These are phyloP conservation scores for Cathartes aura DNA, from an alignment of 2,113 vertebrate genomes.

Conservation along the genomic window DNA sequence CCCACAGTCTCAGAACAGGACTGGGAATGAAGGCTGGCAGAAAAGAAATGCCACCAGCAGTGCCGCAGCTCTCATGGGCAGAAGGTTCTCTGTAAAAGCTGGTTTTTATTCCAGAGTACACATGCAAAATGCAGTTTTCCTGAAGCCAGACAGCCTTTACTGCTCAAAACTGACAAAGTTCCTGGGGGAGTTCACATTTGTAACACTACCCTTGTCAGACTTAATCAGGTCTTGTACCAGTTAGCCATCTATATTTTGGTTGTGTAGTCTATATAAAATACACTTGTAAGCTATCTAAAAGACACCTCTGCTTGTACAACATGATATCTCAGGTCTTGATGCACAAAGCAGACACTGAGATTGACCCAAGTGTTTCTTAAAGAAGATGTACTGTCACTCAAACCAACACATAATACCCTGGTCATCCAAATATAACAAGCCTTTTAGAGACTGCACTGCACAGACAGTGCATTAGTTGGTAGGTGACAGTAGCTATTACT, in stretches of 20 bases:
- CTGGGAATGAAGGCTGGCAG: background rate
- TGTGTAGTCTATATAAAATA: background rate
- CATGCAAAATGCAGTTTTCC: background rate
- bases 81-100: background rate
- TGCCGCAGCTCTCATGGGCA: background rate
- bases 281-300: background rate
- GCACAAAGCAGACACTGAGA: background rate
- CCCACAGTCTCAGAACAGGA: background rate
- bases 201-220: conserved; percentile 13
- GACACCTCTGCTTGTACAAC: background rate
- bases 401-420: background rate
- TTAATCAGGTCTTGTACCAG: conserved; percentile 22
- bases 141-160: background rate
- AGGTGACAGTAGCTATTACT: background rate
- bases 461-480: background rate
- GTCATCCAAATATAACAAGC: background rate
- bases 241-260: conserved; percentile 6
- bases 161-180: conserved; percentile 34
- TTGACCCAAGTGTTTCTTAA: background rate
- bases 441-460: background rate
- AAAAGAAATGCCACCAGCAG: background rate
- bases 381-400: background rate
- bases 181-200: background rate
- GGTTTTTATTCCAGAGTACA: background rate
- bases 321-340: background rate